Percentiles rank a stretch among this genome's conserved stretches.
These are phyloP conservation scores for Lophotis ruficrista DNA, from an alignment of 2,113 vertebrate genomes.

Conservation along the genomic window DNA sequence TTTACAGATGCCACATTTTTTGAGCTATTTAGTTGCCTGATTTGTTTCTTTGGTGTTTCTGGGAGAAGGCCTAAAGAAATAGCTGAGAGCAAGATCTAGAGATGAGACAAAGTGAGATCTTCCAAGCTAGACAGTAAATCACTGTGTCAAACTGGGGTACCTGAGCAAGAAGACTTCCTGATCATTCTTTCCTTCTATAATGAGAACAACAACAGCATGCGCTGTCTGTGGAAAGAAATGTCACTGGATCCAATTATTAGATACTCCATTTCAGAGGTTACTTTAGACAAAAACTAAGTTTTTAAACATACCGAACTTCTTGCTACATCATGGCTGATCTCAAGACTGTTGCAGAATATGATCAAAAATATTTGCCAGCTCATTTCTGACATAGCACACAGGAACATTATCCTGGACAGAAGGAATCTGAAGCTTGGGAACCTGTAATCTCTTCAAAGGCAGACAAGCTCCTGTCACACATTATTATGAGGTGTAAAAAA, in stretches of 20 bases:
- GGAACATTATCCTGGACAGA: background rate
- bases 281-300: background rate
- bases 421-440: background rate
- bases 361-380: background rate
- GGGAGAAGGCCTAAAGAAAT: background rate
- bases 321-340: background rate
- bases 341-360: background rate
- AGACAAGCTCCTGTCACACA: background rate
- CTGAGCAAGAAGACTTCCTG: background rate
- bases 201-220: fast-evolving
- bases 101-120: background rate
- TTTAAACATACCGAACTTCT: background rate
- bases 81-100: background rate
- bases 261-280: background rate
- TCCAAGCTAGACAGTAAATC: background rate
- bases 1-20: background rate
- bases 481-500: background rate
- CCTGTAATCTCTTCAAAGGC: background rate
- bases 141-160: background rate
- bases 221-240: background rate
- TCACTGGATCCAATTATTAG: background rate
- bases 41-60: background rate
- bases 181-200: background rate
- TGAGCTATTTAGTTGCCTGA: background rate
- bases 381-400: background rate